Conservation (phyloP, 2,888 invertebrate species). For the Philereme vetulata region DNA sequence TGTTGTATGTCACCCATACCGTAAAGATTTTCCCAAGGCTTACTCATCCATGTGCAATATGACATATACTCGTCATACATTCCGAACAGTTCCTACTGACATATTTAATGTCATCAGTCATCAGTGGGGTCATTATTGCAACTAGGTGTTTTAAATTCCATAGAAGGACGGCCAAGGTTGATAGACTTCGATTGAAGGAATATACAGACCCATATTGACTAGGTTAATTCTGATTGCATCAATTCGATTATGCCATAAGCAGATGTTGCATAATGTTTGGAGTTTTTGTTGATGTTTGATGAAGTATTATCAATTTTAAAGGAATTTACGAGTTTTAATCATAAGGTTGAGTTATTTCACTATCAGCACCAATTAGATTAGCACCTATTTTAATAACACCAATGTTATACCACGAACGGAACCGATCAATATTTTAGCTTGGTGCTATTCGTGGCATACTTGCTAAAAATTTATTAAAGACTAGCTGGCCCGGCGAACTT, state of each 20-base stretch:
- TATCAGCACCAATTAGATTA: no score
- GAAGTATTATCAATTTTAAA: no score
- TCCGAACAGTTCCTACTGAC: conserved; percentile 35
- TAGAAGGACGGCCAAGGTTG: conserved; percentile 21
- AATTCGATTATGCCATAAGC: conserved; percentile 11
- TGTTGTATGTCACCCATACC: conserved; percentile 1
- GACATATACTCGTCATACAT: conserved; percentile 26
- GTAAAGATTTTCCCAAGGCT: conserved; percentile 34
- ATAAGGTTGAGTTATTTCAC: no score
- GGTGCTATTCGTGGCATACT: no score
- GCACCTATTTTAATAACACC: no score
- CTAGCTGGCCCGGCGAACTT: no score
- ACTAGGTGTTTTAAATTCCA: conserved; percentile 23
- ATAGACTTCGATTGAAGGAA: neutral
- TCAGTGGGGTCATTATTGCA: conserved; percentile 19
- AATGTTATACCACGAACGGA: no score
- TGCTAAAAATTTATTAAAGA: no score
- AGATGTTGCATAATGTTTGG: conserved; percentile 20
- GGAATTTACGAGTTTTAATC: no score
- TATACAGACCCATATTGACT: neutral
- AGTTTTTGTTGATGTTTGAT: conserved; percentile 3
- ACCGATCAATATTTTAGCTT: no score
- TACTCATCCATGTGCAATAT: conserved; percentile 30
- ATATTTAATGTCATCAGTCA: conserved; percentile 36
- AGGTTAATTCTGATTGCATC: conserved; percentile 15